A percentile compares a stretch with the other conserved stretches of the same genome.
Conservation (phyloP, 2,113 vertebrate genomes). For the Urocitellus parryii region DNA sequence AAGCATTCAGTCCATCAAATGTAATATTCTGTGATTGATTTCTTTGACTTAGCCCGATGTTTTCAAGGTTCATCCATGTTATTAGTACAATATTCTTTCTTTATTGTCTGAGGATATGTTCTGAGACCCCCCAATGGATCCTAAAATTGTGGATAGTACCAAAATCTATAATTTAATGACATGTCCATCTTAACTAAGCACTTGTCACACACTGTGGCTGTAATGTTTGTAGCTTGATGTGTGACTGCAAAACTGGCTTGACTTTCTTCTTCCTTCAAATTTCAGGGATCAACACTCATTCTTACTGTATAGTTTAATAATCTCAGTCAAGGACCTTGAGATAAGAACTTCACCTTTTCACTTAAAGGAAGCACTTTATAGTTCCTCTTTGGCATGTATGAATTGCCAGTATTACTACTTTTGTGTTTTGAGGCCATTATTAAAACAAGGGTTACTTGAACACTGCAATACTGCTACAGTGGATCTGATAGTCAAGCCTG, state of each 20-base stretch:
- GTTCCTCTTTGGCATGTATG: background rate
- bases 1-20: background rate
- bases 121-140: background rate
- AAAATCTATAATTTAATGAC: background rate
- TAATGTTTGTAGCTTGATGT: background rate
- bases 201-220: background rate
- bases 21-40: background rate
- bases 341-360: background rate
- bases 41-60: constrained; percentile 10
- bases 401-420: background rate
- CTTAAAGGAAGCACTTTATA: background rate
- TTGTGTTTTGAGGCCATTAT: background rate
- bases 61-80: constrained; percentile 28
- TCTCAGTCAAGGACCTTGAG: background rate
- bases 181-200: background rate
- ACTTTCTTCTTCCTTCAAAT: background rate
- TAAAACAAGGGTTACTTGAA: background rate
- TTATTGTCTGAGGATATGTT: background rate
- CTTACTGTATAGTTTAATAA: background rate
- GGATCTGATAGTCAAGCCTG: background rate
- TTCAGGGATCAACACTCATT: background rate
- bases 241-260: background rate
- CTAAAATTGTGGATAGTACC: background rate
- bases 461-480: background rate
- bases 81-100: background rate